These are phyloP conservation scores for Cyphomyrus discorhynchus DNA, from an alignment of 2,113 vertebrate genomes.

Conservation along the genomic window DNA sequence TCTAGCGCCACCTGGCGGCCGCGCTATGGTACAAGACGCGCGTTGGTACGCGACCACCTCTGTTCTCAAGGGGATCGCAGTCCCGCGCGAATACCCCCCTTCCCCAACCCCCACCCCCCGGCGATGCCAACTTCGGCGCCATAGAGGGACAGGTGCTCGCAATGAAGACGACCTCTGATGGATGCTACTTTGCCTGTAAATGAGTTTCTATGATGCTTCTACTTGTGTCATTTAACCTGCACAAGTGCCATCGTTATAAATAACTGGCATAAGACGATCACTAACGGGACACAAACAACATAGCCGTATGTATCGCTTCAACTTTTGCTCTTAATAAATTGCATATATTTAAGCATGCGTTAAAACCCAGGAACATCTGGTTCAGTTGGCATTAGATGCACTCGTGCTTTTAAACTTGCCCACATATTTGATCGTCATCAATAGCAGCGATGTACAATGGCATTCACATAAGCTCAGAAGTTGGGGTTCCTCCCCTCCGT, in stretches of 20 bases:
- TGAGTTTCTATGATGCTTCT: not conserved
- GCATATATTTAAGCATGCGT: not conserved
- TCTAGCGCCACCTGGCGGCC: slow-evolving; percentile 69
- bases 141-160: not conserved
- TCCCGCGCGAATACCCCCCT: not conserved
- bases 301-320: not conserved
- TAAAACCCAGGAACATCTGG: not conserved
- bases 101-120: not conserved
- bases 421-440: not conserved
- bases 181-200: not conserved
- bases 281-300: not conserved
- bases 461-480: not conserved
- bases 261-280: not conserved
- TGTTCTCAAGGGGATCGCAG: not conserved
- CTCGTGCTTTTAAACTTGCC: not conserved
- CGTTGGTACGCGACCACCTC: slow-evolving; percentile 24
- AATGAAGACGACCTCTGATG: not conserved
- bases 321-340: not conserved
- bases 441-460: not conserved
- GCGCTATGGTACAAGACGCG: slow-evolving; percentile 33
- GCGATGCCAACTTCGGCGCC: not conserved
- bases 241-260: not conserved
- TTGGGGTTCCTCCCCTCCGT: not conserved
- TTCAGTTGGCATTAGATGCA: not conserved
- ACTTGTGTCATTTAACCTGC: not conserved